A percentile compares a stretch with the other conserved stretches of the same genome.
These are phyloP conservation scores for Cinclus mexicanus DNA, from an alignment of 2,113 vertebrate genomes.

Conservation along the genomic window DNA sequence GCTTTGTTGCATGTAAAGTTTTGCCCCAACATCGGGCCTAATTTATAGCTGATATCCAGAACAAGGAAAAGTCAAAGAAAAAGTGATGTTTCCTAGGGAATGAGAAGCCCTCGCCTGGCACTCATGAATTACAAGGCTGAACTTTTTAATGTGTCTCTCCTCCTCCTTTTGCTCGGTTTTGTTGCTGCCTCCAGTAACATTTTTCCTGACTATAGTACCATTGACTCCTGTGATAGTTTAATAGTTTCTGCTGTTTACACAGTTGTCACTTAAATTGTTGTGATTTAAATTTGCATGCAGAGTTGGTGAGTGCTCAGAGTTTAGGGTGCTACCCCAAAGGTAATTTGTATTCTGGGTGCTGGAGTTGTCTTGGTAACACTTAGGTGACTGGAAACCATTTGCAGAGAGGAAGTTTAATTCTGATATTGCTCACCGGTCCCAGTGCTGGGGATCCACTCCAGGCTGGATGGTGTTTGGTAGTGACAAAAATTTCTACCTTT, in stretches of 20 bases:
- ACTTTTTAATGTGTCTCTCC: slow-evolving; percentile 61
- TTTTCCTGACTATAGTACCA: slow-evolving; percentile 61
- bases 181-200: slow-evolving; percentile 72
- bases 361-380: slow-evolving; percentile 90
- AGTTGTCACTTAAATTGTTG: slow-evolving; percentile 81
- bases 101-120: slow-evolving; percentile 26
- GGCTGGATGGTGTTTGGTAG: slow-evolving; percentile 58
- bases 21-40: background rate
- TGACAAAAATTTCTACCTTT: slow-evolving; percentile 53
- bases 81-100: slow-evolving; percentile 69
- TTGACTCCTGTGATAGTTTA: slow-evolving; percentile 79
- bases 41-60: slow-evolving; percentile 39
- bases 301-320: slow-evolving; percentile 65
- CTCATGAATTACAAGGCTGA: slow-evolving; percentile 62
- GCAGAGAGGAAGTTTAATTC: slow-evolving; percentile 79
- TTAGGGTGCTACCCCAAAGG: slow-evolving; percentile 68
- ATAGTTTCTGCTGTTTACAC: slow-evolving; percentile 79
- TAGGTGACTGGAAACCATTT: slow-evolving; percentile 88
- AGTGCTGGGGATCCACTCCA: background rate
- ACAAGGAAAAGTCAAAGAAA: slow-evolving; percentile 32
- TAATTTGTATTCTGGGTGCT: slow-evolving; percentile 86
- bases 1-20: background rate
- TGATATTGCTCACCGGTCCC: slow-evolving; percentile 69
- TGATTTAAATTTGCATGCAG: slow-evolving; percentile 77
- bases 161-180: slow-evolving; percentile 71